These are phyloP conservation scores for Lycophotia porphyrea DNA, from an alignment of 2,888 invertebrate genomes.

Conservation along the genomic window DNA sequence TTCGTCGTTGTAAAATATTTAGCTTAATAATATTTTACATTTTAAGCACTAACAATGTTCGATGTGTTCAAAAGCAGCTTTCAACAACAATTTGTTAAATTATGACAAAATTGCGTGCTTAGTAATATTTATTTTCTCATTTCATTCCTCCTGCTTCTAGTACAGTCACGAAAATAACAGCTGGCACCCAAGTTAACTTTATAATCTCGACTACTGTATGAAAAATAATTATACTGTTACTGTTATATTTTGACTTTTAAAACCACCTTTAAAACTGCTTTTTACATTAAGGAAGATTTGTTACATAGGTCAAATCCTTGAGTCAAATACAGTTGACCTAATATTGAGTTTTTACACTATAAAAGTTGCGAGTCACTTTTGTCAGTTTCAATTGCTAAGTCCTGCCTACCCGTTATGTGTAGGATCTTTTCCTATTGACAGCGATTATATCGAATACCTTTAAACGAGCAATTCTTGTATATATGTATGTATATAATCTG, in stretches of 20 bases:
- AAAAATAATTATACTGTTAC: background rate
- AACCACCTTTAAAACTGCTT: background rate
- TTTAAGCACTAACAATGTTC: slow-evolving; percentile 1
- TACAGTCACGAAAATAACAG: slow-evolving; percentile 14
- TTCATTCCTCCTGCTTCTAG: background rate
- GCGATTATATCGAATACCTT: no score
- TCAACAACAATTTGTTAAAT: slow-evolving; percentile 40
- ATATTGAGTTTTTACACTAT: background rate
- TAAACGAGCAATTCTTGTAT: no score
- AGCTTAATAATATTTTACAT: background rate
- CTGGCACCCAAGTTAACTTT: background rate
- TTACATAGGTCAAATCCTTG: background rate
- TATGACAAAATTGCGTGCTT: slow-evolving; percentile 45
- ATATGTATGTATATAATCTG: no score
- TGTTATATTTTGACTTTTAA: background rate
- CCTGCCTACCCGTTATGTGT: background rate
- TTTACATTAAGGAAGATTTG: background rate
- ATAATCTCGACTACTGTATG: background rate
- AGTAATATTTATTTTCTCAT: slow-evolving; percentile 3
- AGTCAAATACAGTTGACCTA: background rate
- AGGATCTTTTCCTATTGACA: no score
- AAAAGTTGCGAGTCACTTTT: no score
- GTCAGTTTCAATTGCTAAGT: background rate
- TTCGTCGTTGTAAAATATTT: no score
- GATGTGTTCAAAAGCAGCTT: slow-evolving; percentile 27